These are phyloP conservation scores for Drosophila nannoptera DNA, from an alignment of 1,140 invertebrate species.

Conservation along the genomic window DNA sequence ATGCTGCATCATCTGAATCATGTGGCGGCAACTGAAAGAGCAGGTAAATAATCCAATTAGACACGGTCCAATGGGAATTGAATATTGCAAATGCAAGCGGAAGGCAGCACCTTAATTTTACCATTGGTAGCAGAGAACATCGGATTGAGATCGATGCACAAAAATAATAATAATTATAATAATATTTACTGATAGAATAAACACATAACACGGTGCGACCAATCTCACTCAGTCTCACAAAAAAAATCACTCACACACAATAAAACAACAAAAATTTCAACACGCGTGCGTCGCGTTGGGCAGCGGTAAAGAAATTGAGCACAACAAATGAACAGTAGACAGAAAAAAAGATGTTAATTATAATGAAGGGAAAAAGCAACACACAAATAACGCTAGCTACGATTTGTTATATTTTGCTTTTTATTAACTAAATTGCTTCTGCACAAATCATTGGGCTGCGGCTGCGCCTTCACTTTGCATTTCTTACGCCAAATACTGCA, in stretches of 20 bases:
- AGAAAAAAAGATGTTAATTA: constrained; percentile 7
- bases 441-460: constrained; percentile 40
- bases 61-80: constrained; percentile 10
- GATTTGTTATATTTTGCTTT: constrained; percentile 15
- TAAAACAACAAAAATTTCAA: constrained; percentile 37
- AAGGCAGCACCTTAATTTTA: constrained; percentile 65
- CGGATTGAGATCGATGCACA: constrained; percentile 16
- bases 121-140: constrained; percentile 75
- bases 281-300: constrained; percentile 46
- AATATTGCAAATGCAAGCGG: neutral
- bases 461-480: constrained; percentile 65
- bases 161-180: constrained; percentile 2
- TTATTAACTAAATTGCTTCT: constrained; percentile 43
- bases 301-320: constrained; percentile 7
- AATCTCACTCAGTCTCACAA: constrained; percentile 1
- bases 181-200: constrained; percentile 15
- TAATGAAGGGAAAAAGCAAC: neutral
- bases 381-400: constrained; percentile 27
- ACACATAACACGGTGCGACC: neutral
- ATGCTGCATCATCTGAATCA: constrained; percentile 38
- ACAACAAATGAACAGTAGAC: constrained; percentile 2
- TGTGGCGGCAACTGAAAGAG: constrained; percentile 60
- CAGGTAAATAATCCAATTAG: constrained; percentile 14
- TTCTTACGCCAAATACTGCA: constrained; percentile 31
- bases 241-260: constrained; percentile 7